Evolutionary conservation across 2,797 vertebrate genomes (phyloP).

Genomic region (Oceanodroma leucorhoa): DNA sequence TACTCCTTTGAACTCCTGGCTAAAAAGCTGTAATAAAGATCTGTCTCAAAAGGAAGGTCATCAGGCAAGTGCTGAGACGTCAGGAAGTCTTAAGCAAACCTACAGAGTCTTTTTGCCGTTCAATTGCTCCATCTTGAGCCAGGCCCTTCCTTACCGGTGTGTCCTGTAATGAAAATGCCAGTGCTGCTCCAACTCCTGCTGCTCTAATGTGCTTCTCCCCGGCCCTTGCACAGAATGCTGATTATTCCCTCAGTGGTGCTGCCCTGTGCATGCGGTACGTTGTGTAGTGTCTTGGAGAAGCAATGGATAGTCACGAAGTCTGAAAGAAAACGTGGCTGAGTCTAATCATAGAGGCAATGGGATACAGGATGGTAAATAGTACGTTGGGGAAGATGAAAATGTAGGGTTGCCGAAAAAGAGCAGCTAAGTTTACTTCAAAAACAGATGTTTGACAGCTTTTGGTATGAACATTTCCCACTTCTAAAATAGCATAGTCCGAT

Average conservation of each 20-base stretch:
- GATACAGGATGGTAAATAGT: background rate
- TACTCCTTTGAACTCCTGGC: background rate
- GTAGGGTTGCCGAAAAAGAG: accelerated
- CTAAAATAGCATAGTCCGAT: background rate
- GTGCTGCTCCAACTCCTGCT: background rate
- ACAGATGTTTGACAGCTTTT: background rate
- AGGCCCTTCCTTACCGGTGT: background rate
- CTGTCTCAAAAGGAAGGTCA: constrained; percentile 14
- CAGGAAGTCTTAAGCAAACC: constrained; percentile 17
- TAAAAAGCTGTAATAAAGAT: constrained; percentile 28
- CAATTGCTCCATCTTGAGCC: constrained; percentile 14
- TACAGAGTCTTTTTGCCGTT: background rate
- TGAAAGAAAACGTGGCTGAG: background rate
- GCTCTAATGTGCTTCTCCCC: background rate
- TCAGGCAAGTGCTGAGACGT: constrained; percentile 25
- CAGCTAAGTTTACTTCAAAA: background rate
- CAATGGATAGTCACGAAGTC: background rate
- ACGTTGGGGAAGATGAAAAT: background rate
- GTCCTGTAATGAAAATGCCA: background rate
- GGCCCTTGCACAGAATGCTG: background rate
- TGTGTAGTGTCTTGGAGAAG: background rate
- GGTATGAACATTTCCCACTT: accelerated
- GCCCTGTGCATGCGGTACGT: accelerated
- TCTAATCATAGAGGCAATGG: background rate
- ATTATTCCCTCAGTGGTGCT: background rate